Conservation (phyloP, 2,113 vertebrate species). For the Hassar affinis region DNA sequence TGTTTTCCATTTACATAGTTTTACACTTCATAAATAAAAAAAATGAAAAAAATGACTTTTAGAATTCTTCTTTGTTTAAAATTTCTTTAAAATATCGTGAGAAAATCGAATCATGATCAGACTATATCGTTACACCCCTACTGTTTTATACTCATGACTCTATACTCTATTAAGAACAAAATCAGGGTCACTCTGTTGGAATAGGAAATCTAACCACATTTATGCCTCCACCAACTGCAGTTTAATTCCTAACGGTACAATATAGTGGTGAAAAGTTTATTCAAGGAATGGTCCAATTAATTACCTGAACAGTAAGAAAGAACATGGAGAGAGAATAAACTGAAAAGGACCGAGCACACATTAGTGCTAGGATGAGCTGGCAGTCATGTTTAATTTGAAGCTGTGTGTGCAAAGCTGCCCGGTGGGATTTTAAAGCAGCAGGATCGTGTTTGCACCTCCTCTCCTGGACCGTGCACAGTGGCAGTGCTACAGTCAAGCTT, state of each 20-base stretch:
- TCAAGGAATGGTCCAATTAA: neutral
- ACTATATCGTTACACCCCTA: neutral
- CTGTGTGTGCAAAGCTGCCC: slow-evolving; percentile 58
- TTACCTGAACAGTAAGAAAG: slow-evolving; percentile 43
- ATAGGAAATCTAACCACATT: slow-evolving; percentile 10
- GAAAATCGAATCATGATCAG: no score
- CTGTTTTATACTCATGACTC: neutral
- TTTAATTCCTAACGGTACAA: slow-evolving; percentile 12
- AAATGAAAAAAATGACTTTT: no score
- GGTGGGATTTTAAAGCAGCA: slow-evolving; percentile 47
- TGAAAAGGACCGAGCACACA: slow-evolving; percentile 56
- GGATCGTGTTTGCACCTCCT: slow-evolving; percentile 11
- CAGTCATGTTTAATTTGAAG: slow-evolving; percentile 61
- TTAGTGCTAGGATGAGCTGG: slow-evolving; percentile 53
- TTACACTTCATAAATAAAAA: no score
- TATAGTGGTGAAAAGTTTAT: neutral
- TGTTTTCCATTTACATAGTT: no score
- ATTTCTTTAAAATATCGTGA: no score
- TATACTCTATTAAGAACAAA: slow-evolving; percentile 23
- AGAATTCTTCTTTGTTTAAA: no score
- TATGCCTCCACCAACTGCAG: neutral
- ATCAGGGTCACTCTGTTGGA: neutral
- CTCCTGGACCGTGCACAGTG: slow-evolving; percentile 20
- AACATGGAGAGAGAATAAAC: slow-evolving; percentile 51
- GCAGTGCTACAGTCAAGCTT: slow-evolving; percentile 39